Conservation (phyloP, 2,113 vertebrate genomes). For the Oreochromis niloticus region DNA sequence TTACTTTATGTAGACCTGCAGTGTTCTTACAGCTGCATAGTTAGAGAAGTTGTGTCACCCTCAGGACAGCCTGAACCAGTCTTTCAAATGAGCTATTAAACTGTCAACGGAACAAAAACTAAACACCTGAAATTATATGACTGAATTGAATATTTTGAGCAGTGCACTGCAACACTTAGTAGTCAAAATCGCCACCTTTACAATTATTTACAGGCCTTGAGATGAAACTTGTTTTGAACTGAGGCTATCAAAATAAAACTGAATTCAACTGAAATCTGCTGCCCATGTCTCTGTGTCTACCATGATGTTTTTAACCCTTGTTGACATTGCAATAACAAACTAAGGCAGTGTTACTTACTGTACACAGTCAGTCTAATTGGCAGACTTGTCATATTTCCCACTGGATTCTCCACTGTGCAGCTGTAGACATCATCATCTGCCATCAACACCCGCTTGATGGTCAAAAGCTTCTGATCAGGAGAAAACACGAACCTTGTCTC, state of each 20-base stretch:
- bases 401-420: slow-evolving; percentile 88
- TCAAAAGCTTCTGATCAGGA: slow-evolving; percentile 84
- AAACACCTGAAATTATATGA: neutral
- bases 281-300: neutral
- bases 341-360: slow-evolving; percentile 71
- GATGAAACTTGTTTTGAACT: neutral
- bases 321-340: neutral
- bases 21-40: neutral
- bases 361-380: slow-evolving; percentile 87
- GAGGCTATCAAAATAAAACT: neutral
- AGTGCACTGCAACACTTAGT: neutral
- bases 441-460: slow-evolving; percentile 85
- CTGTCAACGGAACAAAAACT: neutral
- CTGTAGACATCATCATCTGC: slow-evolving; percentile 86
- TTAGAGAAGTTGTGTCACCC: neutral
- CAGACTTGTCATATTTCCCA: slow-evolving; percentile 80
- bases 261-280: neutral
- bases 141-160: neutral
- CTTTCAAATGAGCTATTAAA: neutral
- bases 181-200: neutral
- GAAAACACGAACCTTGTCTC: slow-evolving; percentile 85
- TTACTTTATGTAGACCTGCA: neutral
- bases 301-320: neutral
- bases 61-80: neutral
- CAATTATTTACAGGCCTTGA: neutral